These are phyloP conservation scores for Serinus canaria DNA, from an alignment of 2,113 vertebrate genomes.

Conservation along the genomic window DNA sequence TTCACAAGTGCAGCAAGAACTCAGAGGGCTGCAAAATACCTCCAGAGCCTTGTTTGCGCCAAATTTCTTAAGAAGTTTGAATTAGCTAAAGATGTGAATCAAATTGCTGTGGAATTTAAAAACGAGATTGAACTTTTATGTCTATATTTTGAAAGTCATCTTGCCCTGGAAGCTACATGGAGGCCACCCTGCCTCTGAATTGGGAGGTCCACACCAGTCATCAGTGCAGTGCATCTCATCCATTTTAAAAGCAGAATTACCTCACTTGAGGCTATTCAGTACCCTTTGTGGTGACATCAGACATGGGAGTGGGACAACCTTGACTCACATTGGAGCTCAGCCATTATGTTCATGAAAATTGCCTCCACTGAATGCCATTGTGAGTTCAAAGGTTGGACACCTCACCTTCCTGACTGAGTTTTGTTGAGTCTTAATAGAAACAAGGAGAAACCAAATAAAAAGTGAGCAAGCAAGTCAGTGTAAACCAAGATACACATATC, in stretches of 20 bases:
- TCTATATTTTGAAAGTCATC: background rate
- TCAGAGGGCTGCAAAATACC: background rate
- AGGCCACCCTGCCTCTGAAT: background rate
- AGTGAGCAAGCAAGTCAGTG: background rate
- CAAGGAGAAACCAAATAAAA: background rate
- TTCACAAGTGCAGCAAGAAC: background rate
- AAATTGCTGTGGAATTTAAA: background rate
- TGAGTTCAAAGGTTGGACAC: background rate
- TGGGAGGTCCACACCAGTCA: background rate
- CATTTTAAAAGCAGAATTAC: background rate
- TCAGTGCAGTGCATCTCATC: background rate
- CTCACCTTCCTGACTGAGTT: background rate
- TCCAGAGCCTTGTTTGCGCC: background rate
- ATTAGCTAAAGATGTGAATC: background rate
- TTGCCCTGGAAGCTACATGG: background rate
- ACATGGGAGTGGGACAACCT: rapidly evolving
- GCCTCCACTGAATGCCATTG: background rate
- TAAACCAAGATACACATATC: background rate
- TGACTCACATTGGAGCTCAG: background rate
- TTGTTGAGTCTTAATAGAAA: background rate
- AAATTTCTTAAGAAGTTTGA: background rate
- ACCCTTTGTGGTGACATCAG: background rate
- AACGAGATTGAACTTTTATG: background rate
- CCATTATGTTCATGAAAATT: background rate
- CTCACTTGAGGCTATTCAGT: background rate